Evolutionary conservation across 2,113 vertebrate genomes (phyloP), one percentile per base, ranked within the genome.

Genomic region (Chiloscyllium plagiosum): DNA sequence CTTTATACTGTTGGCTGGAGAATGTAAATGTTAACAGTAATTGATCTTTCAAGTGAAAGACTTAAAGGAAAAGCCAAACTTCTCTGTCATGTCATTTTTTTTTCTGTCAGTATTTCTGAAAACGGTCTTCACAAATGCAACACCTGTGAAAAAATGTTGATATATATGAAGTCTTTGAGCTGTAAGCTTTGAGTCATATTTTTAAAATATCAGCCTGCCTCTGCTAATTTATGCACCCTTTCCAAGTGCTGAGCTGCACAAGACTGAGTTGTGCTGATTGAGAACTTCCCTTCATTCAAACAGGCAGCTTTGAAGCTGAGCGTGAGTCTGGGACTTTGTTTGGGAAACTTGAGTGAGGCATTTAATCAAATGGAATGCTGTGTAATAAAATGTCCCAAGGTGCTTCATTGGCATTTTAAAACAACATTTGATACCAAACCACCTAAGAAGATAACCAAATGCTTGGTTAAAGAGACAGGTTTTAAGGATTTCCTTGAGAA

Each of bases 1-100:
- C 70, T 42, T 94, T 96, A 61, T 85, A 96, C 42, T 86, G 61
- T 94, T 94, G 92, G 96, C 90, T 66, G 72, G 78, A 86, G 72
- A n/a, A 96, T 96, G 96, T 89, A 96, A 95, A 96, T 70, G 93
- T 97, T 70, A 19, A 47, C 37, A 95, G 37, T 50, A 72, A 95
- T 95, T 95, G 42, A 72, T 95, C 68, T 95, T 95, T 76, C 52
- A 76, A 76, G 24, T 95, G 42, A 95, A 95, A 95, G 69, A 72
- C 42, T 17, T 95, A 52, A 95, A 95, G 52, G 50, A 24, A 95
- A 10, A 76, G 52, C 37, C 47, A 26, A 72, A 72, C 12, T 61
- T 95, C 26, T 70, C 42, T 95, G 47, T 19, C 68, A 72, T 76
- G 4, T 70, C 52, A 76, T 68, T 61, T 76, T 95, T 70, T 68